Evolutionary conservation across 1,140 invertebrate genomes (phyloP), one percentile per base, ranked within the genome.

Genomic region (Battus philenor): DNA sequence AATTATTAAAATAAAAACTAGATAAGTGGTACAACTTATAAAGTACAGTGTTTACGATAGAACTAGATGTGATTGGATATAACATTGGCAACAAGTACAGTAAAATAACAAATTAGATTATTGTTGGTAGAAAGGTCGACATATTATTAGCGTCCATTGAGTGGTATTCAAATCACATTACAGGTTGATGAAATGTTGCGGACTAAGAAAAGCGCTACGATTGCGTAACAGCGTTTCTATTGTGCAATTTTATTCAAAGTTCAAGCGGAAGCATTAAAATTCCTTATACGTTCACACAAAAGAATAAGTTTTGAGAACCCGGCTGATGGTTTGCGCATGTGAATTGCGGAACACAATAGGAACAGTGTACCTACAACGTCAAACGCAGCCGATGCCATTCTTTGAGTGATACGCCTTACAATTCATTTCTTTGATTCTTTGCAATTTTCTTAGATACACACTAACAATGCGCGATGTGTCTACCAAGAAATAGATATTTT

Each of bases 251-350:
- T 59, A 66, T 59, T 47, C 51, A 54, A 78, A 81, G 70, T 78
- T 78, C 67, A 76, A 61, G 51, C 74, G 78, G 78, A 82, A 72
- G 59, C 71, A 82, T 82, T 82, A 82, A 82, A 68, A 79, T 79
- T 82, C 75, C 66, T 78, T 71, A 56, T 68, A 52, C 72, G 70
- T 76, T 65, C 65, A 64, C 60, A 75, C 71, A 77, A 76, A 82
- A 72, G 71, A 73, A 76, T 69, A 78, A 72, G 64, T 77, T 77
- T 81, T 75, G 62, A 79, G 78, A 82, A 82, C 68, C 58, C 56
- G 38, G 33, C 47, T 66, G 64, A 63, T 65, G 66, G 58, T 66
- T 58, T 33, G 65, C 67, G 71, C 71, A 78, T 77, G 71, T 55
- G 72, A 78, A 78, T 73, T 50, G 57, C 24, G 50, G 18, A 6